Base-by-base conservation (phyloP, 2,113 vertebrate genomes). In the Hoplias malabaricus region DNA sequence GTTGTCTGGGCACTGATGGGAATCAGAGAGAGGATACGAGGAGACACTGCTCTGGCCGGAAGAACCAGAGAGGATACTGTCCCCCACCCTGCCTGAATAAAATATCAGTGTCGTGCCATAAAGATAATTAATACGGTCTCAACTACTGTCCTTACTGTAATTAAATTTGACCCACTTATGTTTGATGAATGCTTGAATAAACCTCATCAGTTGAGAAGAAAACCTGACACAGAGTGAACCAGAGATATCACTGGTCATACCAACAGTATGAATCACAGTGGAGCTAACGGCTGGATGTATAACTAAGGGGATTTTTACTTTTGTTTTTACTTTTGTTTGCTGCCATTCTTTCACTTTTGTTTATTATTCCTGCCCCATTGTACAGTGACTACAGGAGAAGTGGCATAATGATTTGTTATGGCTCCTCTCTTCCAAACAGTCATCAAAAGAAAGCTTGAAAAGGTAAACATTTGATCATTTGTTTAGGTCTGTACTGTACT, bases 71-170 rank as follows among this genome's bases (percentile, higher is more conserved):
- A 84, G 85, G 78, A 87, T 87, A 83, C n/a, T n/a, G 85, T 79
- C 50, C 38, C 38, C 83, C 80, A 80, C 84, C 61, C 67, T 85
- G 90, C 86, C 87, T 90, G 89, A 92, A 92, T 91, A 89, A 92
- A 93, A 90, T 90, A 90, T 89, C 87, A 88, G 33, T 48, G 84
- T 89, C 86, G 86, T 83, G 87, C 88, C 82, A 91, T 91, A 88
- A 90, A 89, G 92, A 92, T 87, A 92, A 93, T 94, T 92, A 91
- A 88, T 88, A 87, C 81, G 83, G 86, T 86, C 87, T 92, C 87
- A 88, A 91, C 86, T 84, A 76, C 77, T 88, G 86, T 87, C 82
- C 87, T 76, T 78, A 84, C 84, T 73, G 83, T 91, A 92, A 91
- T 93, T 91, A 89, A 83, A 90, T 85, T 84, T 91, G 90, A 93